These are phyloP conservation scores for Elysia crispata DNA, from an alignment of 2,888 invertebrate species.

Conservation along the genomic window DNA sequence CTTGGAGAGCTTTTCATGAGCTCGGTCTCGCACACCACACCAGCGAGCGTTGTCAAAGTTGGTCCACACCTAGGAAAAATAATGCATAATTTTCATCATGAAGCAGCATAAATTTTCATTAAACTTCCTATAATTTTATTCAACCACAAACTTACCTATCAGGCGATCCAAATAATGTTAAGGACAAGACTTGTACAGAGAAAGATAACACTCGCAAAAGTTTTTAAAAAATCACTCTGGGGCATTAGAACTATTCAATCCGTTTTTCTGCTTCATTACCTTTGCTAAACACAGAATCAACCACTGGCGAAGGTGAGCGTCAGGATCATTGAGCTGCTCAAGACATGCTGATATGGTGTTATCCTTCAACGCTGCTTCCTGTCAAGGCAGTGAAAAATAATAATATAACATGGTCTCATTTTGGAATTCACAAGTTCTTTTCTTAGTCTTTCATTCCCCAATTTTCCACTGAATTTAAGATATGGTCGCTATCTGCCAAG, in stretches of 20 bases:
- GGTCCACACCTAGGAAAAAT: slow-evolving; percentile 72
- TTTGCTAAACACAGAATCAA: slow-evolving; percentile 91
- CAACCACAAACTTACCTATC: slow-evolving; percentile 10
- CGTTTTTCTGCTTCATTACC: slow-evolving; percentile 59
- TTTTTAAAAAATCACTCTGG: too few relatives aligned
- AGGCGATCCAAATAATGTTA: neutral
- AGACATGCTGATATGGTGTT: slow-evolving; percentile 93
- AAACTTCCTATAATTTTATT: neutral
- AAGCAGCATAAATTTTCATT: neutral
- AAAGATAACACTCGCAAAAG: too few relatives aligned
- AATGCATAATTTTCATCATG: neutral
- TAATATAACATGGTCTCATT: neutral
- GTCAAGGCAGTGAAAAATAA: slow-evolving; percentile 43
- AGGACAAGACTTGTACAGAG: too few relatives aligned
- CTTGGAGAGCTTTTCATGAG: slow-evolving; percentile 93
- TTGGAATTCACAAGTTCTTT: too few relatives aligned
- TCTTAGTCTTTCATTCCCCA: too few relatives aligned
- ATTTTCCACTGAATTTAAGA: too few relatives aligned
- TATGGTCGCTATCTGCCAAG: too few relatives aligned
- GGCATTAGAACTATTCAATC: too few relatives aligned
- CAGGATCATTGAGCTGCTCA: slow-evolving; percentile 87
- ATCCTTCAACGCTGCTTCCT: slow-evolving; percentile 91
- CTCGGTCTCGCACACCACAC: slow-evolving; percentile 96
- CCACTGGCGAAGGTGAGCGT: slow-evolving; percentile 82
- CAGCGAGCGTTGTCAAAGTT: slow-evolving; percentile 81